A percentile compares a stretch with the other conserved stretches of the same genome.
These are phyloP conservation scores for Melieria crassipennis DNA, from an alignment of 2,888 invertebrate genomes.

Conservation along the genomic window DNA sequence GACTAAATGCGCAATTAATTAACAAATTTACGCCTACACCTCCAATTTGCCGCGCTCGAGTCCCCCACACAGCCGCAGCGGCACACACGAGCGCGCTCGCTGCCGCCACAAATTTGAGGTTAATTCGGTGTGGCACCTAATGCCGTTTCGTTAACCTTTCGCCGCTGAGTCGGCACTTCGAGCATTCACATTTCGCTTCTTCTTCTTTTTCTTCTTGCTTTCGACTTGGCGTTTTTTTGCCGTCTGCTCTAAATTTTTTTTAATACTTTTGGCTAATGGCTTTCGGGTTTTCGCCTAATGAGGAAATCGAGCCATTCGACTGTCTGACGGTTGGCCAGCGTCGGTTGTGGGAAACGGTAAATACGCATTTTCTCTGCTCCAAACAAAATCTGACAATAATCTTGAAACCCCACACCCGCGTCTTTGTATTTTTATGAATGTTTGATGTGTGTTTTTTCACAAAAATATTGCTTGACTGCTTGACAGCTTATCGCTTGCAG, in stretches of 20 bases:
- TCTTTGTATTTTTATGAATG: background rate
- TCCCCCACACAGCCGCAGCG: background rate
- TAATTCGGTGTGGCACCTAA: conserved; percentile 43
- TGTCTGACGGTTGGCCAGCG: background rate
- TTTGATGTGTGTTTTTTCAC: background rate
- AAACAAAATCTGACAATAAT: too few relatives aligned
- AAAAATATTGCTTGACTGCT: conserved; percentile 2
- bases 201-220: background rate
- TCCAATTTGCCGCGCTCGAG: background rate
- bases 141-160: conserved; percentile 13
- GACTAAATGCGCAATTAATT: background rate
- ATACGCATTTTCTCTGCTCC: too few relatives aligned
- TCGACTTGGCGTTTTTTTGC: background rate
- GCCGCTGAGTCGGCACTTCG: background rate
- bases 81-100: background rate
- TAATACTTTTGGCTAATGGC: conserved; percentile 25
- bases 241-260: background rate
- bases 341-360: background rate
- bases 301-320: conserved; percentile 1
- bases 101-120: conserved; percentile 36
- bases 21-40: conserved; percentile 3
- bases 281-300: conserved; percentile 33
- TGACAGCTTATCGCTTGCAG: conserved; percentile 28
- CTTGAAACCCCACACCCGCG: conserved; percentile 12
- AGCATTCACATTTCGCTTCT: background rate